Conservation (phyloP, 1,140 invertebrate species). For the Paraescarpia echinospica region DNA sequence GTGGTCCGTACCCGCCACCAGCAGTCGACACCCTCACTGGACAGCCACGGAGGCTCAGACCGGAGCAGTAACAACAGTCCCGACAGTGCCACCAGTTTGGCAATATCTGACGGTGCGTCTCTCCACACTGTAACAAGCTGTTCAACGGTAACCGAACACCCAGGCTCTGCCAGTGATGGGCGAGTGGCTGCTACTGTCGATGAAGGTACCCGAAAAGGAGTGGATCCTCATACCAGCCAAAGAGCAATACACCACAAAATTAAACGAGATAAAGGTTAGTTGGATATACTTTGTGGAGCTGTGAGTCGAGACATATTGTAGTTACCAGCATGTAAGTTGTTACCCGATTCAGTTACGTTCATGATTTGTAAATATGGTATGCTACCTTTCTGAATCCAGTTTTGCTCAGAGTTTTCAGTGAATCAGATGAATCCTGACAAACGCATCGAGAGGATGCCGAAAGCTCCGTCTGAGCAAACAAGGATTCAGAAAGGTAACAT, state of each 20-base stretch:
- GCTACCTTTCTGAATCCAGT: no score
- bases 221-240: neutral
- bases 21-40: neutral
- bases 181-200: neutral
- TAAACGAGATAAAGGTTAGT: neutral
- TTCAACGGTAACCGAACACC: neutral
- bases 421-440: no score
- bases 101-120: neutral
- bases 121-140: neutral
- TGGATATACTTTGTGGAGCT: neutral
- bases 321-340: no score
- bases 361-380: no score
- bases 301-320: neutral
- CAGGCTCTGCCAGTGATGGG: neutral
- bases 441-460: no score
- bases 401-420: no score
- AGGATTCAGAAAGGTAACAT: no score
- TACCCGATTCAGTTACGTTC: no score
- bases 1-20: neutral
- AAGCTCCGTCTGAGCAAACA: no score
- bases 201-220: neutral
- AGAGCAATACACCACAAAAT: neutral
- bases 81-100: neutral
- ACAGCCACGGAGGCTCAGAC: neutral
- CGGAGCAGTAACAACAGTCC: neutral